phyloP scores from a whole-genome alignment of 2,888 invertebrate species.

The Pseudococcus jackbeardsleyi region DNA sequence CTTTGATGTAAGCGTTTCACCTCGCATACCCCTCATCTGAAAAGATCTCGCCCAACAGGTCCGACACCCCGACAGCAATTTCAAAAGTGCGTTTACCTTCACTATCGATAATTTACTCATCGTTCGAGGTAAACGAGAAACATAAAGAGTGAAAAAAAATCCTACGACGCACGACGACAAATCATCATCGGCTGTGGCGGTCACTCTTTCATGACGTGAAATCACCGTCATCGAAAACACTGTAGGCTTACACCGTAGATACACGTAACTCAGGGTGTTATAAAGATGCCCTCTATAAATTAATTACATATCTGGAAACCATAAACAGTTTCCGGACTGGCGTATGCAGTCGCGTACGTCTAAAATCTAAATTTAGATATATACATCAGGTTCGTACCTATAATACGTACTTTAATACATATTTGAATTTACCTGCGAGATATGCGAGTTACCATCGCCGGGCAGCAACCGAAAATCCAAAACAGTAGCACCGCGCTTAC shows the following conservation, averaged over 20 bases:
- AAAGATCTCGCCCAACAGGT: neutral
- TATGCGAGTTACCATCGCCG: neutral
- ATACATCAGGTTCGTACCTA: neutral
- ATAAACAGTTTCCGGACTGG: conserved; percentile 27
- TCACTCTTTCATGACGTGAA: conserved; percentile 23
- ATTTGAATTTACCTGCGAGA: conserved; percentile 49
- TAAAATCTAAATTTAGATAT: conserved; percentile 26
- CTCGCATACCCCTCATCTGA: neutral
- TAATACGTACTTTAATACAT: neutral
- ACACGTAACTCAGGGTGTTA: conserved; percentile 35
- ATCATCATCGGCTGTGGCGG: neutral
- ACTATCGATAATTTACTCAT: conserved; percentile 6
- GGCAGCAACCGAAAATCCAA: neutral
- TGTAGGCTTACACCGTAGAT: neutral
- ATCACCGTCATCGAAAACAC: conserved; percentile 25
- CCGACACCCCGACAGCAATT: neutral
- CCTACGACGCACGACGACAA: conserved; percentile 26
- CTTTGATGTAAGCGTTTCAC: no score
- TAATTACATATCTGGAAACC: conserved; percentile 39
- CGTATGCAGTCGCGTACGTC: neutral
- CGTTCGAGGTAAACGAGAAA: conserved; percentile 28
- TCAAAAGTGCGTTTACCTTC: conserved; percentile 27
- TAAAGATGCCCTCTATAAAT: conserved; percentile 43
- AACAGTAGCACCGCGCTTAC: conserved; percentile 22
- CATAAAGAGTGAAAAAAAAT: neutral